phyloP scores from a whole-genome alignment of 1,140 invertebrate genomes.

The Ylistrum balloti region DNA sequence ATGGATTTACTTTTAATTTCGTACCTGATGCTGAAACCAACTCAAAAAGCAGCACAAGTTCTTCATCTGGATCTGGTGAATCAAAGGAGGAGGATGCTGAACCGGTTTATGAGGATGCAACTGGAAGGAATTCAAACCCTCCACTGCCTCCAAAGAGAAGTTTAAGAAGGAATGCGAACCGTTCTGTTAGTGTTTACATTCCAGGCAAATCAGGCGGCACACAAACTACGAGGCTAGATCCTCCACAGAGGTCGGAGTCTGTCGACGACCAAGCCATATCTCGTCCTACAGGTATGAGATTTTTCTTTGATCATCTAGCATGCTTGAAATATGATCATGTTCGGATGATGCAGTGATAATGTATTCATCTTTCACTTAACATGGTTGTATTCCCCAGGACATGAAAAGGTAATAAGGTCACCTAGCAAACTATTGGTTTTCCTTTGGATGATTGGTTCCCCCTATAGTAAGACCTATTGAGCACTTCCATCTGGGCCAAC shows the following conservation, averaged over 20 bases:
- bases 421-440: too few relatives aligned
- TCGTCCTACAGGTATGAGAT: not conserved
- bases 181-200: not conserved
- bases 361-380: too few relatives aligned
- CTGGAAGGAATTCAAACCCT: not conserved
- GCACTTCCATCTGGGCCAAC: too few relatives aligned
- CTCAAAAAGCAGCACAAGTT: slow-evolving; percentile 2
- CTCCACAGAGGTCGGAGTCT: not conserved
- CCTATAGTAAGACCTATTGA: too few relatives aligned
- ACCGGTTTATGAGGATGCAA: not conserved
- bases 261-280: not conserved
- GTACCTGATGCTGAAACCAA: not conserved
- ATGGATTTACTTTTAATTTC: slow-evolving; percentile 10
- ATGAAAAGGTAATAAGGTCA: too few relatives aligned
- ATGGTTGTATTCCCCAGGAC: too few relatives aligned
- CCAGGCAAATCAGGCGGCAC: not conserved
- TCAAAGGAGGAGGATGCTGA: not conserved
- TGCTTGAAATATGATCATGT: too few relatives aligned
- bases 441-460: too few relatives aligned
- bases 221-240: not conserved
- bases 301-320: too few relatives aligned
- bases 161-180: not conserved
- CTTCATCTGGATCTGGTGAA: not conserved
- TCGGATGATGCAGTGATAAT: too few relatives aligned
- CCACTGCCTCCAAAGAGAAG: not conserved